These are phyloP conservation scores for Diarsia dahlii DNA, from an alignment of 2,888 invertebrate genomes.

Conservation along the genomic window DNA sequence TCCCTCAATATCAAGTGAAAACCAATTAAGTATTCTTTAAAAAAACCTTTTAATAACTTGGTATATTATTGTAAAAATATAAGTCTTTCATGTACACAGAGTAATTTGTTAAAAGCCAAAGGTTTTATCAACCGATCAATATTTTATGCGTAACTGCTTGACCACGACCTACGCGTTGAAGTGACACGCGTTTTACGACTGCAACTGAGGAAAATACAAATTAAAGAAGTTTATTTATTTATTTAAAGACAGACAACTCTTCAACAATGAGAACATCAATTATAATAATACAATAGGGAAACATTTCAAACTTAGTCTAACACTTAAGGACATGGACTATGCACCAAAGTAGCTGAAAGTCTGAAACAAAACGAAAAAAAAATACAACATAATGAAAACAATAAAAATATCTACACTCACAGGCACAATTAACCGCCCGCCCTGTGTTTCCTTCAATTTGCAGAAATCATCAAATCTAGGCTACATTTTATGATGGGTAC, in stretches of 20 bases:
- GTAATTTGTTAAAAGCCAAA: slow-evolving; percentile 66
- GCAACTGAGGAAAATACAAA: not conserved
- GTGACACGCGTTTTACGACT: not conserved
- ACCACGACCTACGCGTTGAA: not conserved
- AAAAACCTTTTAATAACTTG: slow-evolving; percentile 32
- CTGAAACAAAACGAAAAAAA: not conserved
- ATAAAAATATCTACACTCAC: no score
- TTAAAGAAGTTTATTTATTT: not conserved
- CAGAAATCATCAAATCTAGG: no score
- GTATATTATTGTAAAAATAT: slow-evolving; percentile 44
- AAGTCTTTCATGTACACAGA: slow-evolving; percentile 44
- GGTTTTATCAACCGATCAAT: slow-evolving; percentile 57
- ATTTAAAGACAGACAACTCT: not conserved
- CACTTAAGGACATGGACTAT: not conserved
- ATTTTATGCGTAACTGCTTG: slow-evolving; percentile 3
- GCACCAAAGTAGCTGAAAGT: no score
- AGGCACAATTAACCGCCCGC: no score
- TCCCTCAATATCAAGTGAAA: slow-evolving; percentile 39
- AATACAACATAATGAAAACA: not conserved
- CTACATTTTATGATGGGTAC: no score
- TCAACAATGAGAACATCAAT: not conserved
- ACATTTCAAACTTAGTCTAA: not conserved
- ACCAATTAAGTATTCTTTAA: slow-evolving; percentile 38
- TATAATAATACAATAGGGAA: no score
- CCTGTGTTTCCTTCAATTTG: no score